Base-by-base conservation (phyloP, 2,888 invertebrate genomes). In the Serripes groenlandicus region DNA sequence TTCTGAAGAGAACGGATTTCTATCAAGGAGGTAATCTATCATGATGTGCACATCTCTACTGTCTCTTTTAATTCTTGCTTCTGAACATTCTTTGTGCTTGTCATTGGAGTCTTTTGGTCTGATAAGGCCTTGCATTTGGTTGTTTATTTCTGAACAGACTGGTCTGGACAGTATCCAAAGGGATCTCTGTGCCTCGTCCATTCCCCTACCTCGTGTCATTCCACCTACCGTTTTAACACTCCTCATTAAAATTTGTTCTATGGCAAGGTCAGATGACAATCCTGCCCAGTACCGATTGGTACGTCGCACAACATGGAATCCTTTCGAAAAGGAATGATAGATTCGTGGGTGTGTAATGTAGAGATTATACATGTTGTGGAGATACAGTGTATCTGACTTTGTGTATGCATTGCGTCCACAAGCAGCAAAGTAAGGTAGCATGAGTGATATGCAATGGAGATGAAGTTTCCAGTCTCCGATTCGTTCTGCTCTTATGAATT, bases 221-320 rank as follows among this genome's bases (percentile, higher is more conserved):
- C 90, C 89, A 11, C 90, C 86, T 28, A 49, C 75, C 23, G 84
- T 81, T 58, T 89, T 91, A 7, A 90, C 18, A 66, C 81, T 88
- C 56, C 89, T 58, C 90, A 90, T 89, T 0, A 90, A 56, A 4
- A 72, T 66, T 28, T 83, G 83, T 74, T 83, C 86, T 18, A 81
- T 86, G 7, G 52, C 60, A 7, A 78, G 69, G 62, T 83, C 78
- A 0, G 83, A 69, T 28, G 79, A 83, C 21, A 83, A 54, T 7
- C 83, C 80, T 23, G 64, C 73, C 85, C 82, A 85, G 28, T 54
- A 82, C 2, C 49, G 26, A 34, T 80, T 52, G 26, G 56, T 75
- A 5, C 79, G 32, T 35, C 70, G 37, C 9, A 79, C 34, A 34
- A 68, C 60, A 69, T 79, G 78, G 49, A 32, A 49, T 18, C 78